Evolutionary conservation across 2,797 vertebrate genomes (phyloP), one percentile per base, ranked within the genome.

Genomic region (Spinus pinus): DNA sequence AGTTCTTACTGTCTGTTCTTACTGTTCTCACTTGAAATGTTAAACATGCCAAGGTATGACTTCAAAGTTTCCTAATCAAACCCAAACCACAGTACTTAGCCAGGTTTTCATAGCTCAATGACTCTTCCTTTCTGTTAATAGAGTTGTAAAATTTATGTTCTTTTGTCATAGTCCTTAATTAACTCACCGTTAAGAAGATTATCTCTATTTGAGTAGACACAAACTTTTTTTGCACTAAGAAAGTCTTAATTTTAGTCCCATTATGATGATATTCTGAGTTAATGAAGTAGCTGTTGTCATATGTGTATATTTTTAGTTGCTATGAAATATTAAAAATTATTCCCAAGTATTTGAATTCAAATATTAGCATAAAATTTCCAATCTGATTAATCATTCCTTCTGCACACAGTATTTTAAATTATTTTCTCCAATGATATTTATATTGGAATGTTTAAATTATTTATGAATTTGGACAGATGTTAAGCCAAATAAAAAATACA

Each of bases 131-230:
- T 78, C 53, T 57, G 7, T 51, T 71, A 90, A 67, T 0, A 44
- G 20, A 83, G n/a, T 4, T 56, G 16, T 7, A 66, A 75, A 72
- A 64, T 19, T 5, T n/a, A 0, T 3, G 0, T 5, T 1, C 2
- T 53, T 79, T 83, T 61, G 5, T 67, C 18, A 37, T 20, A 37
- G 10, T 46, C 17, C 18, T 86, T 53, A 50, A 64, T 53, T 12
- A 66, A 8, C 12, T 61, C 50, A 70, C 6, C 15, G 2, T 61
- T 67, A 49, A 83, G 23, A 81, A 44, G 41, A 66, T 53, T 67
- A n/a, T 28, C 14, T 81, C 22, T 27, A 37, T 19, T 66, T 65
- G 5, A 44, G 7, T 42, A 65, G 22, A 35, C 9, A 6, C 4
- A 72, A 46, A 44, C 5, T 12, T 2, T 44, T 24, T 72, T 73